Conservation (phyloP, 1,140 invertebrate genomes). For the Drosophila aff. region DNA sequence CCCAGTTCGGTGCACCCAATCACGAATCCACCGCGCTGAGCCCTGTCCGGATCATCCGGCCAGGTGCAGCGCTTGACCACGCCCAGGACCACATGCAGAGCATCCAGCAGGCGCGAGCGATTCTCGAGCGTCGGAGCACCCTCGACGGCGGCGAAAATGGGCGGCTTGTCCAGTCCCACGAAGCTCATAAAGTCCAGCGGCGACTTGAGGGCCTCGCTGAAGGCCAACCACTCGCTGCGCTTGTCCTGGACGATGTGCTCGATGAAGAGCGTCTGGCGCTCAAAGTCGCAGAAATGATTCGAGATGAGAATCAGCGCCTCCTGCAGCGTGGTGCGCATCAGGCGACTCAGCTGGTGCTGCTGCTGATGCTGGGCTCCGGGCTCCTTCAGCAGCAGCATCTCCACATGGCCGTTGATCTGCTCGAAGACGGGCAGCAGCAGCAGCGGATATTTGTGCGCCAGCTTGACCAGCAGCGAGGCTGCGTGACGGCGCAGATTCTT, state of each 20-base stretch:
- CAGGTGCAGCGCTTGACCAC: slow-evolving; percentile 94
- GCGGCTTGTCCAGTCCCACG: slow-evolving; percentile 90
- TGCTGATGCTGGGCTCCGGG: slow-evolving; percentile 61
- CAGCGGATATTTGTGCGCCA: slow-evolving; percentile 93
- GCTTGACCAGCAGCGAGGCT: slow-evolving; percentile 94
- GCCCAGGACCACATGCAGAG: slow-evolving; percentile 91
- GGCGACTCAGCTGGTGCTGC: slow-evolving; percentile 89
- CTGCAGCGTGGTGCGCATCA: slow-evolving; percentile 93
- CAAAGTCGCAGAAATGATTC: slow-evolving; percentile 95
- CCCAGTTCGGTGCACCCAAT: slow-evolving; percentile 90
- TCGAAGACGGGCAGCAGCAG: slow-evolving; percentile 94
- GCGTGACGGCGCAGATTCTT: slow-evolving; percentile 95
- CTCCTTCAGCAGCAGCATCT: slow-evolving; percentile 88
- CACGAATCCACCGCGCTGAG: slow-evolving; percentile 92
- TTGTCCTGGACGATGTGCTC: slow-evolving; percentile 90
- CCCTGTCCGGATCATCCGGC: slow-evolving; percentile 92
- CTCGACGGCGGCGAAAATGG: slow-evolving; percentile 85
- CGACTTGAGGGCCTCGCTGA: slow-evolving; percentile 88
- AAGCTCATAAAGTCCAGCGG: slow-evolving; percentile 90
- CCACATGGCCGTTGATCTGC: slow-evolving; percentile 91
- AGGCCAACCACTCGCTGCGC: slow-evolving; percentile 87
- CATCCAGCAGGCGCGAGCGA: slow-evolving; percentile 87
- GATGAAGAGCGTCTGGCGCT: slow-evolving; percentile 92
- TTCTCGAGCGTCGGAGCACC: slow-evolving; percentile 84
- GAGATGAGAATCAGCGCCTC: slow-evolving; percentile 93